Base-by-base conservation (phyloP, 2,797 vertebrate genomes). In the Sebastes taczanowskii region DNA sequence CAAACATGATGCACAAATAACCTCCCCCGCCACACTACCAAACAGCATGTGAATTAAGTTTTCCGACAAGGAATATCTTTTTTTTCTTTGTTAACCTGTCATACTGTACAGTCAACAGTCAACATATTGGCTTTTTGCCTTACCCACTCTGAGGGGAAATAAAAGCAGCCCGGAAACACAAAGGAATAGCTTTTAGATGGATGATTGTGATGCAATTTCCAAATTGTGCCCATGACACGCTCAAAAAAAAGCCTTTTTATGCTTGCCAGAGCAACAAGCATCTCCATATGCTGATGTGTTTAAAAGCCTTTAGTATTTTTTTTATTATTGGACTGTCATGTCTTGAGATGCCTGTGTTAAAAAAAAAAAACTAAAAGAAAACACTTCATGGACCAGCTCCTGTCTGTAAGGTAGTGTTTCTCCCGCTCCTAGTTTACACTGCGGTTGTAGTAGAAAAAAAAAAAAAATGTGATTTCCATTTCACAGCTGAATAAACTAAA, bases 31-130 rank as follows among this genome's bases (percentile, higher is more conserved):
- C 58, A 23, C 67, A n/a, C 70, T 14, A 58, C 23, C 66, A 75
- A 46, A 82, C 78, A 74, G 30, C 38, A 64, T 61, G 59, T 60
- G 27, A 76, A 71, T 85, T 71, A 63, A 22, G 69, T 81, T 74
- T 68, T 70, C 58, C 4, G 2, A 74, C 14, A 35, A 62, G 66
- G 70, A 69, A 56, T 81, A 63, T 29, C n/a, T 70, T 73, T 58
- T 72, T 61, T 82, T 27, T 9, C 25, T 78, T 81, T 83, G 80
- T 86, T 83, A 79, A 75, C 69, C 72, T 88, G 81, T 81, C 79
- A 60, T 29, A 25, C 70, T 30, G 55, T 72, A 83, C 66, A 80
- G 72, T 74, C 64, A 74, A 59, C 60, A 70, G 77, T 61, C 11
- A 68, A 59, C 74, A 78, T 73, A 60, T 77, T 83, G 77, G 63